phyloP scores from a whole-genome alignment of 53 echinoderm and acorn worm genomes.

The Zoroaster sp. region DNA sequence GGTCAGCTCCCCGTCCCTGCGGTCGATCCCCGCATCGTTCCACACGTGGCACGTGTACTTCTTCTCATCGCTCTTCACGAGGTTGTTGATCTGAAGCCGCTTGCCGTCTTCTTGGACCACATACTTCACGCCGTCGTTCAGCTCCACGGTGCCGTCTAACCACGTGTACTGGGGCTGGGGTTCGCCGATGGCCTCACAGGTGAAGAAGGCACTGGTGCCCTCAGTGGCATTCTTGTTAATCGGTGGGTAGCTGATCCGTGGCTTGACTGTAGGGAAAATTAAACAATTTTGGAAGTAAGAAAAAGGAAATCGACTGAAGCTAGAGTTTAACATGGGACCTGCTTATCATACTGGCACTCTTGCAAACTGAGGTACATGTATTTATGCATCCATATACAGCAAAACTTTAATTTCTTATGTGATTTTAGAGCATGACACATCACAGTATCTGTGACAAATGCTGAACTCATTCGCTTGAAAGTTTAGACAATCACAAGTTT shows the following conservation, averaged over 20 bases:
- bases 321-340: background rate
- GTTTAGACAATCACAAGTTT: too few relatives aligned
- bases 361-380: background rate
- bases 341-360: too few relatives aligned
- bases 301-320: background rate
- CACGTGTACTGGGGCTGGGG: conserved; percentile 79
- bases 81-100: conserved; percentile 63
- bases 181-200: conserved; percentile 80
- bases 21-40: conserved; percentile 63
- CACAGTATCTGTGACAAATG: background rate
- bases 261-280: conserved; percentile 46
- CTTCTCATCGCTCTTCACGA: conserved; percentile 61
- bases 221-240: conserved; percentile 58
- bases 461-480: background rate
- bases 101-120: conserved; percentile 47
- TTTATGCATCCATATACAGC: background rate
- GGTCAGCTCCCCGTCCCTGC: conserved; percentile 56
- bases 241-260: conserved; percentile 62
- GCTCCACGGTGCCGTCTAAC: conserved; percentile 26
- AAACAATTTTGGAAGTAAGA: too few relatives aligned
- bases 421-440: background rate
- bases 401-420: background rate
- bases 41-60: conserved; percentile 69
- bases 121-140: conserved; percentile 59
- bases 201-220: conserved; percentile 56